phyloP scores from a whole-genome alignment of 2,797 vertebrate species.

The Channallabes apus region DNA sequence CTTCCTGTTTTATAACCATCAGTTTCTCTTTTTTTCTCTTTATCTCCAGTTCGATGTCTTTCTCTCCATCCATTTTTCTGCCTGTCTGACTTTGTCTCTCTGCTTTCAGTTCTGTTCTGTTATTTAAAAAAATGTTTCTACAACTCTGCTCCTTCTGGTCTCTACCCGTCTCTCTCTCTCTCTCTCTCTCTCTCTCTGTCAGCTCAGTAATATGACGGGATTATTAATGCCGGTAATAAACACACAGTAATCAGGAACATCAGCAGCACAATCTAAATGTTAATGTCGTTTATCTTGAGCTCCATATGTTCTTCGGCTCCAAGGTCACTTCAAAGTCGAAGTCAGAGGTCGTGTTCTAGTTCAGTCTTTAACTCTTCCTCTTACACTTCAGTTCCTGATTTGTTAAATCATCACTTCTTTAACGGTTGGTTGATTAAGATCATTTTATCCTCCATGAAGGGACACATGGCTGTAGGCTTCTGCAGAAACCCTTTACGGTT shows the following conservation, averaged over 20 bases:
- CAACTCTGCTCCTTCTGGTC: no score
- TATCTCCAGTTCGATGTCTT: no score
- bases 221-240: not conserved
- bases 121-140: no score
- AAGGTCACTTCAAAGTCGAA: slow-evolving; percentile 17
- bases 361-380: not conserved
- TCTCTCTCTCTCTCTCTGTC: no score
- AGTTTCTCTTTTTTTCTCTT: no score
- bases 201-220: not conserved
- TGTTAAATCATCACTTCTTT: not conserved
- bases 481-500: not conserved
- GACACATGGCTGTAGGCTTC: not conserved
- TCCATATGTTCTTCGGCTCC: not conserved
- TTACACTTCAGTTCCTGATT: not conserved
- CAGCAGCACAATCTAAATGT: slow-evolving; percentile 30
- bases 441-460: not conserved
- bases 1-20: no score
- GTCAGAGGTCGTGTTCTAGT: not conserved
- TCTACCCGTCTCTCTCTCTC: no score
- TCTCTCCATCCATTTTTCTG: not conserved
- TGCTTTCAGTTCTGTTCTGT: no score
- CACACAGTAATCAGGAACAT: not conserved
- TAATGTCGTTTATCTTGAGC: not conserved
- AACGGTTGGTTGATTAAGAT: not conserved
- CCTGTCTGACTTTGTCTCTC: no score